Conservation (phyloP, 2,113 vertebrate genomes). For the Galeopterus variegatus region DNA sequence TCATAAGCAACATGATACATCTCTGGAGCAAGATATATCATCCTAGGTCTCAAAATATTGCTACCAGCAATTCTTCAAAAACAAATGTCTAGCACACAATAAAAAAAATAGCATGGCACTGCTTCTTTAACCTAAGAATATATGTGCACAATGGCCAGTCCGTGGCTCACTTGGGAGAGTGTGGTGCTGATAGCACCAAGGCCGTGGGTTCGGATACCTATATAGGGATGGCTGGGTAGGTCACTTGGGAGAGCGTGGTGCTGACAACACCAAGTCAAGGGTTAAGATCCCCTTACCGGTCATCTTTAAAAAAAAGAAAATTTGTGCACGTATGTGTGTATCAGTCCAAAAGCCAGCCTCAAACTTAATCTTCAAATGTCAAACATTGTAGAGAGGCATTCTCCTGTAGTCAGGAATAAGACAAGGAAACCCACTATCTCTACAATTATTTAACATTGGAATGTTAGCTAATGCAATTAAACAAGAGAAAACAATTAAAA, state of each 20-base stretch:
- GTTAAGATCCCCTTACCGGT: too few species aligned
- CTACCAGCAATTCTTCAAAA: constrained; percentile 49
- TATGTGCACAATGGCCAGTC: background rate
- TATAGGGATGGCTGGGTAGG: too few species aligned
- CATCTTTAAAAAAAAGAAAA: too few species aligned
- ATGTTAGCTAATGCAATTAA: background rate
- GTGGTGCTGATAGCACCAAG: too few species aligned
- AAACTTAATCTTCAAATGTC: background rate
- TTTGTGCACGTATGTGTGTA: background rate
- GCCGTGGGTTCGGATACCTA: too few species aligned
- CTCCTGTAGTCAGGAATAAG: background rate
- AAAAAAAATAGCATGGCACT: background rate
- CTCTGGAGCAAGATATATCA: background rate
- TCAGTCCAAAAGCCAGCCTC: background rate
- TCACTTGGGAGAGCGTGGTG: too few species aligned
- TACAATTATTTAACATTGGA: background rate
- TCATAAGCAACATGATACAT: background rate
- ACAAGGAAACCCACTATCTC: background rate
- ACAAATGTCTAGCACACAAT: background rate
- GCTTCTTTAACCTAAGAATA: constrained; percentile 18
- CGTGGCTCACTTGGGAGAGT: too few species aligned
- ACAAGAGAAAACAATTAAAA: background rate
- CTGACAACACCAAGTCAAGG: too few species aligned
- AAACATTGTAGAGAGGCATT: background rate
- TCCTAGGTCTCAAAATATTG: background rate